Base-by-base conservation (phyloP, 1,140 invertebrate genomes). In the Pectinophora gossypiella region DNA sequence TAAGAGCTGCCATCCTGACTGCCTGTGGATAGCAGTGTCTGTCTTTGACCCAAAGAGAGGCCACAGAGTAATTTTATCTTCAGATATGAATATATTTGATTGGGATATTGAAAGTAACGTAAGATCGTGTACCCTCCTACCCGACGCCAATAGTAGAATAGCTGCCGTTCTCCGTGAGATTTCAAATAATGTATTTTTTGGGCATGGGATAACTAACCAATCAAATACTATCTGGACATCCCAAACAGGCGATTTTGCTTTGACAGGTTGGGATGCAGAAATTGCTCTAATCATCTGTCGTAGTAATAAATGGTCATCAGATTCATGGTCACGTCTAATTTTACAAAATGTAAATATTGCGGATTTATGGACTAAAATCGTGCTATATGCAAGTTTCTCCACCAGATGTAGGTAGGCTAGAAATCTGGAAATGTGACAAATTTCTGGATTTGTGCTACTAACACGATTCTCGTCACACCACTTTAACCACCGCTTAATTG, bases 11-110 rank as follows among this genome's bases (percentile, higher is more conserved):
- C 51, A 54, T 22, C 20, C 20, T 19, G 51, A 54, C 38, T 54
- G 51, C 13, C 21, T 20, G 12, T 42, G 16, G n/a, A 20, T 43
- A 15, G 2, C 7, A 2, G 15, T 3, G 13, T 54, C 51, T 16
- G 51, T 54, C 42, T 54, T 54, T 19, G 51, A 54, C 0, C 51
- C 51, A 42, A 21, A 54, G 3, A 13, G 13, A n/a, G 51, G 51
- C 20, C 16, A 19, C 15, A 54, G 20, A 15, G 47, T 18, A 2
- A 35, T 40, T 7, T 13, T 10, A 21, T 53, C 51, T 2, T 46
- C 44, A 7, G 7, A 4, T 3, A 46, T 10, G 5, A 1, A 15
- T 7, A 19, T 27, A 13, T 53, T 12, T 20, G 44, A 4, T 15
- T 32, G 16, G 1, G 40, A 44, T 18, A 53, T 46, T 40, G 5